Base-by-base conservation (phyloP, 2,888 invertebrate species). In the Lepetodrilus schrolli region DNA sequence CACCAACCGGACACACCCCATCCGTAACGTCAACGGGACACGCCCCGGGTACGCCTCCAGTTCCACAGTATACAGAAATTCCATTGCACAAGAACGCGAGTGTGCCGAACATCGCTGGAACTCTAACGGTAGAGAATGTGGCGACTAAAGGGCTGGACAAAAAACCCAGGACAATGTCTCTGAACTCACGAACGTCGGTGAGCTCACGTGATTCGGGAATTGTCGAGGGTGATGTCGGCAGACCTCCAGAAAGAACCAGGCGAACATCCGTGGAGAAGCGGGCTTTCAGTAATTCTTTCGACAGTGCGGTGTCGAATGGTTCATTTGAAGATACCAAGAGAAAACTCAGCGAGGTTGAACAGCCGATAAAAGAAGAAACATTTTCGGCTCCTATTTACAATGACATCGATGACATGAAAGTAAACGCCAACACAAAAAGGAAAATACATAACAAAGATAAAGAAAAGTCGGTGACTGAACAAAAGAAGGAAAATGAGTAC, bases 131-230 rank as follows among this genome's bases (percentile, higher is more conserved):
- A 1, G 43, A 43, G 7, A 34, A 58, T 4, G 49, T 58, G 50
- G 83, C 82, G 7, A 82, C 82, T 51, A 83, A 82, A 50, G 81
- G 82, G 72, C 77, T 83, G 8, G 72, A 77, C 34, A 66, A 75
- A 21, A 70, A 72, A 51, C 69, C 38, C 47, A 71, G 74, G 76
- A 72, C 50, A 20, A 65, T 65, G 65, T 78, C 47, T 13, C 50
- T 43, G 73, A 77, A 23, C n/a, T 10, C 72, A 8, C 51, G 78
- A 36, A 77, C 80, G 3, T 83, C 83, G 7, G 76, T 74, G 34
- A 83, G 83, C 20, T 83, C 83, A 8, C 75, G 79, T 36, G 84
- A 84, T 74, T 84, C 84, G 4, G 84, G 84, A 13, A 74, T 83
- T 34, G 71, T 77, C 17, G 49, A 37, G 17, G 21, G n/a, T 4